Conservation (phyloP, 2,888 invertebrate genomes). For the Drepanosiphum platanoidis region DNA sequence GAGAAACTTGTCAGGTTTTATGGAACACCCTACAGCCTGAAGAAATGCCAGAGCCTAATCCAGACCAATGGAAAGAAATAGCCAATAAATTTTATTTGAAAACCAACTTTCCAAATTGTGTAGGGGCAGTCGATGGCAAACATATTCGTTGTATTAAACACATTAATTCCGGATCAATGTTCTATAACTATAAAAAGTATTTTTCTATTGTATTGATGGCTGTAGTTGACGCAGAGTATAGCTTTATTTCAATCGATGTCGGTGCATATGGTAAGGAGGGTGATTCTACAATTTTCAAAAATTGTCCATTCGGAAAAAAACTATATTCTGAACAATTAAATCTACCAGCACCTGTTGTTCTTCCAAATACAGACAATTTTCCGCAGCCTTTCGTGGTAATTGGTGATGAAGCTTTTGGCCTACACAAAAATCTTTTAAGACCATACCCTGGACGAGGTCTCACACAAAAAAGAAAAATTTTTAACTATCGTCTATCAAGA, state of each 20-base stretch:
- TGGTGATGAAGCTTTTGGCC: slow-evolving; percentile 65
- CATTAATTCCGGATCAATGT: neutral
- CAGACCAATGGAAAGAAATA: slow-evolving; percentile 1
- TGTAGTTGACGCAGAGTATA: slow-evolving; percentile 59
- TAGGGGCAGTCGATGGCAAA: neutral
- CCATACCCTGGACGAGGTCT: slow-evolving; percentile 64
- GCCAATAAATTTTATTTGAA: neutral
- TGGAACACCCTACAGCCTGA: neutral
- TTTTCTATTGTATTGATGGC: slow-evolving; percentile 56
- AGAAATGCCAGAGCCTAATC: slow-evolving; percentile 26
- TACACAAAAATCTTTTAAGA: slow-evolving; percentile 63
- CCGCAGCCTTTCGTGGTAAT: slow-evolving; percentile 65
- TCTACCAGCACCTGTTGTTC: slow-evolving; percentile 64
- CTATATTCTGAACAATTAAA: slow-evolving; percentile 63
- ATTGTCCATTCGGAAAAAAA: slow-evolving; percentile 62
- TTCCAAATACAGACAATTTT: slow-evolving; percentile 64
- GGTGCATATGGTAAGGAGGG: slow-evolving; percentile 66
- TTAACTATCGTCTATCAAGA: slow-evolving; percentile 64
- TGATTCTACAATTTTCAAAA: slow-evolving; percentile 65
- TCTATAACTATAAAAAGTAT: slow-evolving; percentile 6
- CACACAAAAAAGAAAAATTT: slow-evolving; percentile 64
- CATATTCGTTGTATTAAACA: slow-evolving; percentile 2
- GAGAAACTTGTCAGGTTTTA: neutral
- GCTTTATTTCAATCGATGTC: slow-evolving; percentile 65
- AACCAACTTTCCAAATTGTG: slow-evolving; percentile 12